Evolutionary conservation across 2,797 vertebrate species (phyloP).

Genomic region (Pygocentrus nattereri): DNA sequence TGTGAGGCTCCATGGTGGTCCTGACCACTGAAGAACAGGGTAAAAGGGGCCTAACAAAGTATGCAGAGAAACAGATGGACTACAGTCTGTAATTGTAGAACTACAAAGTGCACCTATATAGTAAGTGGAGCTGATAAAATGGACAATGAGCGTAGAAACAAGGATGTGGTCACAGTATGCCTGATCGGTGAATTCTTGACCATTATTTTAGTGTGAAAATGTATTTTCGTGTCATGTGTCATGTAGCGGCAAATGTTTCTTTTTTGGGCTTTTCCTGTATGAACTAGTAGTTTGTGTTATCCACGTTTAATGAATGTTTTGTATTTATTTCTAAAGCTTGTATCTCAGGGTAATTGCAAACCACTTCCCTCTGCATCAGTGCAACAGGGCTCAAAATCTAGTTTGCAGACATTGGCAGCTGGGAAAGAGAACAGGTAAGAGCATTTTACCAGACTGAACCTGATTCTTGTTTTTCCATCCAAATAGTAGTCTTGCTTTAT

Average conservation of each 20-base stretch:
- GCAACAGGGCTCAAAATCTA: constrained; percentile 24
- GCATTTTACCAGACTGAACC: neutral
- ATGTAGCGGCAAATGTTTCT: neutral
- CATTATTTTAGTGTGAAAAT: too few species aligned
- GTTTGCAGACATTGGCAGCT: constrained; percentile 12
- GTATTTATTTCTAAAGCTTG: constrained; percentile 63
- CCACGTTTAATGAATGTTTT: neutral
- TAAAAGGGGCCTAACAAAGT: too few species aligned
- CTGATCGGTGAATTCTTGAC: too few species aligned
- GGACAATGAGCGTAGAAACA: too few species aligned
- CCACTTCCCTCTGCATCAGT: constrained; percentile 28
- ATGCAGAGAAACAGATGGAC: too few species aligned
- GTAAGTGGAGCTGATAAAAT: too few species aligned
- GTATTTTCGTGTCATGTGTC: too few species aligned
- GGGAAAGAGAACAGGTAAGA: constrained; percentile 81
- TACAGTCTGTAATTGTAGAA: too few species aligned
- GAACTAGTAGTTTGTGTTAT: neutral
- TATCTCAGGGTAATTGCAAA: constrained; percentile 69
- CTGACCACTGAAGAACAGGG: too few species aligned
- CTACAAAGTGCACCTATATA: too few species aligned
- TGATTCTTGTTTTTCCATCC: neutral
- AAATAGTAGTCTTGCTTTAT: neutral
- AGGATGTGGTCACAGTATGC: too few species aligned
- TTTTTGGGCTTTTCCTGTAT: neutral
- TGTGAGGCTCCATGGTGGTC: too few species aligned